phyloP scores from a whole-genome alignment of 2,888 invertebrate species.

The Cataglyphis livida region DNA sequence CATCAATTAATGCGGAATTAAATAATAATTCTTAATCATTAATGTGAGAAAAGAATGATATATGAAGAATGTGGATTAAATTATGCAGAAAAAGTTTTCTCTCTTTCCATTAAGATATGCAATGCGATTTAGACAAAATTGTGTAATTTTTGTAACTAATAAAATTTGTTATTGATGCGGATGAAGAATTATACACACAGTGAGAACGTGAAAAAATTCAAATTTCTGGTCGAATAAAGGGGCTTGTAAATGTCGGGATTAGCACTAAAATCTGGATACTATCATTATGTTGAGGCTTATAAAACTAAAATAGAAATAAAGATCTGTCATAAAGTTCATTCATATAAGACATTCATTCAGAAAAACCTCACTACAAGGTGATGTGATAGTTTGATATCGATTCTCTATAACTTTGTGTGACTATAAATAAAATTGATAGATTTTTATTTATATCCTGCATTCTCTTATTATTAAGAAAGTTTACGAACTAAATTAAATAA shows the following conservation, averaged over 20 bases:
- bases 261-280: conserved; percentile 83
- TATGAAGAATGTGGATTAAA: conserved; percentile 20
- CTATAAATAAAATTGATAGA: neutral
- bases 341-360: conserved; percentile 78
- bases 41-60: conserved; percentile 55
- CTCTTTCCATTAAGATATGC: neutral
- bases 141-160: neutral
- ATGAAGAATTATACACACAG: neutral
- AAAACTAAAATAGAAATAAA: conserved; percentile 77
- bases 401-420: neutral
- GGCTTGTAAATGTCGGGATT: conserved; percentile 76
- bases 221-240: conserved; percentile 71
- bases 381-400: conserved; percentile 56
- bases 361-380: conserved; percentile 67
- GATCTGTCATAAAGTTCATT: conserved; percentile 82
- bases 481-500: neutral
- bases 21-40: conserved; percentile 63
- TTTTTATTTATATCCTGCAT: conserved; percentile 4
- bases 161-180: neutral
- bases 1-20: conserved; percentile 57
- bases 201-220: conserved; percentile 77
- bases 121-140: neutral
- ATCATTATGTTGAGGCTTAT: conserved; percentile 75
- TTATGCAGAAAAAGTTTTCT: neutral
- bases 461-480: conserved; percentile 6